Percentiles rank a stretch among this genome's conserved stretches.
Evolutionary conservation across 1,140 invertebrate species (phyloP).

Genomic region (Ceratina japonica): DNA sequence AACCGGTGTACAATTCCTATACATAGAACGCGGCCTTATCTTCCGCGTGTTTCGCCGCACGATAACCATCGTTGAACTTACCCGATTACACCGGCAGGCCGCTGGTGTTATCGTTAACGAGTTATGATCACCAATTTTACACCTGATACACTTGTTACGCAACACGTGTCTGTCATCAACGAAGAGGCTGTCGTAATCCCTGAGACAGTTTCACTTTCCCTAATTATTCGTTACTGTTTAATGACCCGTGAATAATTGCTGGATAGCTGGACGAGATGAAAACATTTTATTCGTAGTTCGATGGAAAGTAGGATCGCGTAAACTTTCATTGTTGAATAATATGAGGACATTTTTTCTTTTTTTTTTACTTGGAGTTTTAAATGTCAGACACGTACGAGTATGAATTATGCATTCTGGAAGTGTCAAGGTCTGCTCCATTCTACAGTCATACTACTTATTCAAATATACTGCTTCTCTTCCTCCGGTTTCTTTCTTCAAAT

Average conservation of each 20-base stretch:
- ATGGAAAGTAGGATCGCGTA: not conserved
- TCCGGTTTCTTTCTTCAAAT: not conserved
- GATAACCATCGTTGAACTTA: constrained; percentile 9
- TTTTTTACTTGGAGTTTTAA: not conserved
- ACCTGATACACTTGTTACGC: too few species aligned
- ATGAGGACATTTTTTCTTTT: too few species aligned
- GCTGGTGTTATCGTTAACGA: not conserved
- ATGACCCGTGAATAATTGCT: not conserved
- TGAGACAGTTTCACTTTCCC: constrained; percentile 24
- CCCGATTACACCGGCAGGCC: not conserved
- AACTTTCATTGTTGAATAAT: too few species aligned
- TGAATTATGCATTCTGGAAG: not conserved
- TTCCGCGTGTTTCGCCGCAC: constrained; percentile 45
- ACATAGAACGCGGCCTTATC: constrained; percentile 20
- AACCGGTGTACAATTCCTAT: constrained; percentile 61
- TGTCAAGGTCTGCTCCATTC: not conserved
- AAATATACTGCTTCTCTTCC: not conserved
- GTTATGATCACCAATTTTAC: not conserved
- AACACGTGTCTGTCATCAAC: not conserved
- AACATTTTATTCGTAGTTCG: not conserved
- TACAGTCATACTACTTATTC: not conserved
- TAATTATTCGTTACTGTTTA: not conserved
- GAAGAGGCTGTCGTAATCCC: not conserved
- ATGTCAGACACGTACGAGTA: not conserved
- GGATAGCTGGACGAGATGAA: not conserved